Percentiles rank a stretch among this genome's conserved stretches.
Evolutionary conservation across 2,113 vertebrate species (phyloP).

Genomic region (Trogon surrucura): DNA sequence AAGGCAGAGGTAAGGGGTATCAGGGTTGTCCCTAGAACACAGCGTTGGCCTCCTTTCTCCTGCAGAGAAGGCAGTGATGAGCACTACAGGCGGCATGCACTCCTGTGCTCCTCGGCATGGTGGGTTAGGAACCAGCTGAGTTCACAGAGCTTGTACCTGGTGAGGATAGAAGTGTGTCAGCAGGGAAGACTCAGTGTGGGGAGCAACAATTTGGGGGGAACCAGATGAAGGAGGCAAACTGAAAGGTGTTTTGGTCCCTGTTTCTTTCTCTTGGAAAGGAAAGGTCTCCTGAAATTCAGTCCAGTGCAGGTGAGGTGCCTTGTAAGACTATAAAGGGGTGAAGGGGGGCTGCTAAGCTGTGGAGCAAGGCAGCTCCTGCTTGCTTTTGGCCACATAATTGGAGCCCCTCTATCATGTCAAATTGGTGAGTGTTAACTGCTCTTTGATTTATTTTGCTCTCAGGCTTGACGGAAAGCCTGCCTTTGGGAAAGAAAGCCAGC

Average conservation of each 20-base stretch:
- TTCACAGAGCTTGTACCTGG: background rate
- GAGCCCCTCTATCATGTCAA: background rate
- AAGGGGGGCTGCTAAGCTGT: background rate
- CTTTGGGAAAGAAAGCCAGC: background rate
- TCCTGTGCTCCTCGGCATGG: rapidly evolving
- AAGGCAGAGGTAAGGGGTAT: background rate
- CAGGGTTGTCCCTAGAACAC: too few species aligned
- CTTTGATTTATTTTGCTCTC: background rate
- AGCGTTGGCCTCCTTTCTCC: background rate
- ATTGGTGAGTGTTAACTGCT: background rate
- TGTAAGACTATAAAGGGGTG: background rate
- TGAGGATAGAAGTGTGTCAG: background rate
- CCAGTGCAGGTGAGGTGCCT: background rate
- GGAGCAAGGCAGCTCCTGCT: background rate
- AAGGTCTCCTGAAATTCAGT: background rate
- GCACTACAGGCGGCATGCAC: too few species aligned
- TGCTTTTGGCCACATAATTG: background rate
- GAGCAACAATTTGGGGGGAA: background rate
- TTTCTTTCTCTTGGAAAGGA: background rate
- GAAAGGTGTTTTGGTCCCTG: background rate
- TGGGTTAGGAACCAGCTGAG: background rate
- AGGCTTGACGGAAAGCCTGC: background rate
- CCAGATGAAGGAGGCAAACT: background rate
- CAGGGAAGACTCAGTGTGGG: background rate
- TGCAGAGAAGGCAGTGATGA: background rate